Evolutionary conservation across 2,797 vertebrate species (phyloP).

Genomic region (Oceanodroma leucorhoa): DNA sequence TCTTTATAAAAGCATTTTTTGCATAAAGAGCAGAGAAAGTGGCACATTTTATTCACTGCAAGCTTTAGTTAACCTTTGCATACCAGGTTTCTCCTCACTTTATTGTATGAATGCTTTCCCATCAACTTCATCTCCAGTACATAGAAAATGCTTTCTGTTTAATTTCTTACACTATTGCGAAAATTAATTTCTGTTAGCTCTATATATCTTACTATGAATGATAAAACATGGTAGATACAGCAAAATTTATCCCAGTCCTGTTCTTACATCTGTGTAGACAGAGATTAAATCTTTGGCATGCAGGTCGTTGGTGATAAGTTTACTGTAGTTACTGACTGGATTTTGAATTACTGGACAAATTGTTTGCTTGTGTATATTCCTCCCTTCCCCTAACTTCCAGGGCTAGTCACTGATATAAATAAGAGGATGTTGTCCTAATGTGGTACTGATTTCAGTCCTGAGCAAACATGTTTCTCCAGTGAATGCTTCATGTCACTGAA

Average conservation of each 20-base stretch:
- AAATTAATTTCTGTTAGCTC: constrained; percentile 66
- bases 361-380: background rate
- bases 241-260: background rate
- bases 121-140: background rate
- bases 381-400: background rate
- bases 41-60: background rate
- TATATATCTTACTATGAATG: constrained; percentile 62
- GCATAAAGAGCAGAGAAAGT: background rate
- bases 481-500: background rate
- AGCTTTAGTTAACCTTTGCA: background rate
- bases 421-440: background rate
- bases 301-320: background rate
- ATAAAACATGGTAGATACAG: constrained; percentile 7
- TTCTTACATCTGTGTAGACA: background rate
- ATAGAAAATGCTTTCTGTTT: constrained; percentile 43
- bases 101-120: background rate
- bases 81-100: background rate
- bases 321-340: background rate
- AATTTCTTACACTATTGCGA: constrained; percentile 56
- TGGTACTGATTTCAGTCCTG: background rate
- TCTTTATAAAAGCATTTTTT: background rate
- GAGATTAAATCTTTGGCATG: background rate
- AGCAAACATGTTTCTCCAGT: background rate
- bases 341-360: background rate
- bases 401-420: background rate